phyloP scores from a whole-genome alignment of 2,797 vertebrate genomes.

The Taeniopygia guttata region DNA sequence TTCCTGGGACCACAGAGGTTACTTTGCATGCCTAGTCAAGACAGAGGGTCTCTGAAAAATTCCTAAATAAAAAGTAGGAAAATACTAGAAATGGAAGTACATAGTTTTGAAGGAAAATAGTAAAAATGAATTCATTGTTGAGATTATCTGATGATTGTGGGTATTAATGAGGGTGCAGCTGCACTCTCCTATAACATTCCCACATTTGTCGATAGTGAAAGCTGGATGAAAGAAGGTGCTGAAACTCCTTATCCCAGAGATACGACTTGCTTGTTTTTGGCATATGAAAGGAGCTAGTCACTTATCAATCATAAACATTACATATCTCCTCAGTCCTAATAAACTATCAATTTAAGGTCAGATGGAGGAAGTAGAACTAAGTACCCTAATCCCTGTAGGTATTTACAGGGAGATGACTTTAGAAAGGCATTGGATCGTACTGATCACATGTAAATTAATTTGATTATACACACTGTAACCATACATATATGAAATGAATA shows the following conservation, averaged over 20 bases:
- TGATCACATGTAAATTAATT: background rate
- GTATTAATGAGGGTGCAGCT: background rate
- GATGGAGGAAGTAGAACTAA: background rate
- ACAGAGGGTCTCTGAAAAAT: background rate
- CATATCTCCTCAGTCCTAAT: background rate
- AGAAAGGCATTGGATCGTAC: background rate
- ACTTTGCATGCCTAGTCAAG: background rate
- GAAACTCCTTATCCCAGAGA: background rate
- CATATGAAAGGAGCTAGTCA: background rate
- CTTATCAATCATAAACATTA: background rate
- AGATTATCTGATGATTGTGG: background rate
- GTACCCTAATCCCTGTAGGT: too few species aligned
- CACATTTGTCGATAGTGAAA: background rate
- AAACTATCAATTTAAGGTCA: background rate
- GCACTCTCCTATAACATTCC: accelerated
- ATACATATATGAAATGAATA: background rate
- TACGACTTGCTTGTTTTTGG: background rate
- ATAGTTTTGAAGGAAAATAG: background rate
- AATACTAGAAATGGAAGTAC: background rate
- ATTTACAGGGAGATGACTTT: background rate
- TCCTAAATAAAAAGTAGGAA: background rate
- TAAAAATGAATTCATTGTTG: background rate
- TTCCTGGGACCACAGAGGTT: background rate
- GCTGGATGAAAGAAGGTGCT: background rate
- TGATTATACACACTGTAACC: background rate